Evolutionary conservation across 2,113 vertebrate genomes (phyloP), one percentile per base, ranked within the genome.

Genomic region (Lycocorax pyrrhopterus): DNA sequence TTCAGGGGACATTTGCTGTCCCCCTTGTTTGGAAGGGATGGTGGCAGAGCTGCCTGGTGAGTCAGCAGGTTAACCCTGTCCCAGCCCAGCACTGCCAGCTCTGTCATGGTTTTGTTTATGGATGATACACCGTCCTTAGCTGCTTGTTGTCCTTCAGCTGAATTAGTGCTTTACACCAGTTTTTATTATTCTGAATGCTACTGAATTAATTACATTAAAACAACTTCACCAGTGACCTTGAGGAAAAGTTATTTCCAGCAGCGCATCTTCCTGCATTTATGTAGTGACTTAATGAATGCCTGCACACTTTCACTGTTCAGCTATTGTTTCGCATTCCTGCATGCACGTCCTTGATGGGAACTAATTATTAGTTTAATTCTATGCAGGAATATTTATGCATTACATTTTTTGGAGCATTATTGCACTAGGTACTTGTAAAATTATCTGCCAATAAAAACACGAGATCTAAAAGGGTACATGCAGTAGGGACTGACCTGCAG

Each of bases 221-320:
- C 60, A 77, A 27, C 87, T 93, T 87, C 59, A n/a, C 25, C 17
- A 16, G 32, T 72, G 96, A 95, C 94, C 94, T 96, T 94, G 93
- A 95, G 75, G 51, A 83, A 8, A 67, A 83, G 69, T 47, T 72
- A 26, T 58, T 93, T 90, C 87, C 68, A 94, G 82, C 51, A 39
- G 66, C 0, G 0, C 25, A 71, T 59, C 78, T 69, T 52, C 39
- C 67, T 94, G 82, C 63, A 12, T 73, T 74, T 71, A 7, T 62
- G 27, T 53, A 29, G 53, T 58, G 71, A 39, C 33, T 90, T 86
- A 71, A 76, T 81, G 60, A 77, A 76, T 91, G 73, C 64, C 56
- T 87, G 53, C 67, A 55, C 19, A 1, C 33, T 84, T 84, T 35
- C 79, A 62, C 52, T 77, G 46, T 51, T 78, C 84, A 91, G 84